Conservation (phyloP, 2,113 vertebrate genomes). For the Salvelinus alpinus region DNA sequence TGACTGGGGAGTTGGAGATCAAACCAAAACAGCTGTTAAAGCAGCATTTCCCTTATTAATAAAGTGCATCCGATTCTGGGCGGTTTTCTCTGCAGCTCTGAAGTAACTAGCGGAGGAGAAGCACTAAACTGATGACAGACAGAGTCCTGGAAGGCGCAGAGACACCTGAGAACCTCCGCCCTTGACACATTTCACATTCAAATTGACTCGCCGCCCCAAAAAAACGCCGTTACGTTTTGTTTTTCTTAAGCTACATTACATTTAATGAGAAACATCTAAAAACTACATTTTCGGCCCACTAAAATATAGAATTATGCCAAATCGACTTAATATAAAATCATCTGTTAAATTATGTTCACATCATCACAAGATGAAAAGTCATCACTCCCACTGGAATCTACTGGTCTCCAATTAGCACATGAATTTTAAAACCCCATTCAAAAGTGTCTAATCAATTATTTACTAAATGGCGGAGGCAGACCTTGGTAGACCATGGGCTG, state of each 20-base stretch:
- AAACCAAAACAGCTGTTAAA: conserved; percentile 65
- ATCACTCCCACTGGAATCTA: conserved; percentile 74
- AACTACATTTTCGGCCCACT: conserved; percentile 78
- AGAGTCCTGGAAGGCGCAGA: conserved; percentile 52
- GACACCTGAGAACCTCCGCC: conserved; percentile 19
- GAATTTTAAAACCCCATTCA: conserved; percentile 76
- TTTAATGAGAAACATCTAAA: conserved; percentile 83
- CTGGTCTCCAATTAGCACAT: conserved; percentile 81
- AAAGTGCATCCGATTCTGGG: conserved; percentile 56
- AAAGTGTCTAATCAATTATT: conserved; percentile 84
- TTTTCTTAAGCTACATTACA: conserved; percentile 74
- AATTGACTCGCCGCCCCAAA: conserved; percentile 58
- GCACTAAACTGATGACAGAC: conserved; percentile 72
- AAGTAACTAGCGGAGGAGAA: conserved; percentile 68
- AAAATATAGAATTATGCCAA: conserved; percentile 79
- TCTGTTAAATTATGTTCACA: conserved; percentile 83
- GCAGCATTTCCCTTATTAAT: conserved; percentile 68
- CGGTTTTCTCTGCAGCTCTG: conserved; percentile 55
- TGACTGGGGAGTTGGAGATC: conserved; percentile 55
- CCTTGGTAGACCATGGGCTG: conserved; percentile 74
- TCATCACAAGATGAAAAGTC: conserved; percentile 84
- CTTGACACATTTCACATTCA: conserved; percentile 77
- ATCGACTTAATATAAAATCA: conserved; percentile 81
- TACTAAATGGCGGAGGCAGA: conserved; percentile 77
- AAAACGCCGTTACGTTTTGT: conserved; percentile 65